These are phyloP conservation scores for Anoplius nigerrimus DNA, from an alignment of 2,888 invertebrate species.

Conservation along the genomic window DNA sequence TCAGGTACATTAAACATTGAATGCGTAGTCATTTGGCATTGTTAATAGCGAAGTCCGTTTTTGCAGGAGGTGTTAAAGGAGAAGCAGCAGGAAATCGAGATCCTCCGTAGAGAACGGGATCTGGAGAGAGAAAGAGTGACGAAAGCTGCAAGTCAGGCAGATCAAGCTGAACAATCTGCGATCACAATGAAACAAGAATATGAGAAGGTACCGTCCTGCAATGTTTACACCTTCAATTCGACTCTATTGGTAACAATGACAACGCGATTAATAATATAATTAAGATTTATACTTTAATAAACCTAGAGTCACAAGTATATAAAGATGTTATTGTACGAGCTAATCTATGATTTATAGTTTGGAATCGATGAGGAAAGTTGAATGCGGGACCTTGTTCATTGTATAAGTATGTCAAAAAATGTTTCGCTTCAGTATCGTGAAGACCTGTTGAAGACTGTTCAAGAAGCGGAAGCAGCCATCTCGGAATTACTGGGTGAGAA, in stretches of 20 bases:
- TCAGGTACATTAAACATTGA: no score
- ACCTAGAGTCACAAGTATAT: no score
- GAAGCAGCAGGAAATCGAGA: slow-evolving; percentile 95
- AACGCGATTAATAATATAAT: no score
- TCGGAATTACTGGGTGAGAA: slow-evolving; percentile 75
- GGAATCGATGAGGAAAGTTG: no score
- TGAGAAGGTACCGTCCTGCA: slow-evolving; percentile 77
- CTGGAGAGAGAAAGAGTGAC: slow-evolving; percentile 92
- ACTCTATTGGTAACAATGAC: no score
- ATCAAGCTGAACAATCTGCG: slow-evolving; percentile 84
- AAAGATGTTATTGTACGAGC: no score
- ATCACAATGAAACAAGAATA: slow-evolving; percentile 80
- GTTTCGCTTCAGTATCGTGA: slow-evolving; percentile 74
- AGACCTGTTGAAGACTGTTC: slow-evolving; percentile 78
- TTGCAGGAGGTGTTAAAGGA: slow-evolving; percentile 91
- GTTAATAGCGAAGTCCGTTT: neutral
- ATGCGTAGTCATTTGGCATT: no score
- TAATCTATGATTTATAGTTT: no score
- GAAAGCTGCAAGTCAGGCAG: slow-evolving; percentile 87
- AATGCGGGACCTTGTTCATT: no score
- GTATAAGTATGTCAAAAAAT: no score
- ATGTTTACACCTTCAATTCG: no score
- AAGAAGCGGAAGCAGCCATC: slow-evolving; percentile 77
- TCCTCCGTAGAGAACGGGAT: slow-evolving; percentile 92
- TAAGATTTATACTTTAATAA: no score